Conservation (phyloP, 2,888 invertebrate species). For the Parnassius orleans region DNA sequence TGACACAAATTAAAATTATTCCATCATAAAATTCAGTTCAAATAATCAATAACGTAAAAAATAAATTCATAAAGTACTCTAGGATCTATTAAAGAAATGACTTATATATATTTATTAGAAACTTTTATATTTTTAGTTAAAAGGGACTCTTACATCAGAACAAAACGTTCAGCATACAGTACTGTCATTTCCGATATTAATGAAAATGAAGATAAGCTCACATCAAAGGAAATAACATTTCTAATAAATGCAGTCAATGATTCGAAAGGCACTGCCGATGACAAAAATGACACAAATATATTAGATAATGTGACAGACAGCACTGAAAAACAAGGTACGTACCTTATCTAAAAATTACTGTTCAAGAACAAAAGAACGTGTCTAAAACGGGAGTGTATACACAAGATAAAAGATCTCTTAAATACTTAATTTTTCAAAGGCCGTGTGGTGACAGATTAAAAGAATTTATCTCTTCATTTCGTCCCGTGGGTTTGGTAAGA, state of each 20-base stretch:
- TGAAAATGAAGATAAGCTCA: constrained; percentile 7
- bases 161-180: constrained; percentile 11
- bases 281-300: not conserved
- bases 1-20: no score
- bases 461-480: no score
- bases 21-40: no score
- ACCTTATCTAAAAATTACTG: not conserved
- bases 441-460: no score
- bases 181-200: not conserved
- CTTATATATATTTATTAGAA: no score
- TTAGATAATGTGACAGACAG: not conserved
- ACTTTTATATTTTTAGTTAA: constrained; percentile 1
- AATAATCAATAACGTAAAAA: no score
- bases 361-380: not conserved
- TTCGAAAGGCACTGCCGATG: not conserved
- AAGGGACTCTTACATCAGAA: not conserved
- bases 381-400: not conserved
- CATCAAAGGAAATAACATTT: constrained; percentile 19
- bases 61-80: no score
- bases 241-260: constrained; percentile 12
- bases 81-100: no score
- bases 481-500: no score
- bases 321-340: constrained; percentile 7
- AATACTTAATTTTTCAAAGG: no score
- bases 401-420: not conserved